Conservation (phyloP, 2,113 vertebrate genomes). For the Castor canadensis region DNA sequence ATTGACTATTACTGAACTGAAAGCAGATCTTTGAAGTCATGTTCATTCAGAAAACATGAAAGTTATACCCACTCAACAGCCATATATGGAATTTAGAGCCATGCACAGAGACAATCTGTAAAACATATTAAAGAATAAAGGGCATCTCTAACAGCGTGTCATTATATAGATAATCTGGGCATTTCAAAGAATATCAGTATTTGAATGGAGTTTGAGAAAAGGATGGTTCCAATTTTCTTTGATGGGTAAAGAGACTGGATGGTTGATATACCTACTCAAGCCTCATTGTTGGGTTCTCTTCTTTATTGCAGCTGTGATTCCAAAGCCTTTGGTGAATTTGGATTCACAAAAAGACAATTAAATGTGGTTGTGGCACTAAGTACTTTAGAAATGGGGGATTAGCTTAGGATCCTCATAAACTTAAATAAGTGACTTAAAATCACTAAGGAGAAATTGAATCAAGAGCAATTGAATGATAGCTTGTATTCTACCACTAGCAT, state of each 20-base stretch:
- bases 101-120: neutral
- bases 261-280: neutral
- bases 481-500: neutral
- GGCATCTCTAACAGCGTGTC: neutral
- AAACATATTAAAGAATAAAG: neutral
- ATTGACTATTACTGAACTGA: neutral
- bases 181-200: neutral
- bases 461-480: neutral
- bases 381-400: neutral
- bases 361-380: neutral
- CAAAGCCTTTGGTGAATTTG: neutral
- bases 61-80: neutral
- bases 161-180: neutral
- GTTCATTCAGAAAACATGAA: neutral
- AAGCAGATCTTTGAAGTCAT: neutral
- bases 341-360: neutral
- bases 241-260: neutral
- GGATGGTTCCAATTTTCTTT: neutral
- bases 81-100: neutral
- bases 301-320: neutral
- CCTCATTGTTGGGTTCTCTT: neutral
- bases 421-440: neutral
- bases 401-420: neutral
- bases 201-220: neutral
- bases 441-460: neutral